Conservation (phyloP, 2,888 invertebrate species). For the Patella caerulea region DNA sequence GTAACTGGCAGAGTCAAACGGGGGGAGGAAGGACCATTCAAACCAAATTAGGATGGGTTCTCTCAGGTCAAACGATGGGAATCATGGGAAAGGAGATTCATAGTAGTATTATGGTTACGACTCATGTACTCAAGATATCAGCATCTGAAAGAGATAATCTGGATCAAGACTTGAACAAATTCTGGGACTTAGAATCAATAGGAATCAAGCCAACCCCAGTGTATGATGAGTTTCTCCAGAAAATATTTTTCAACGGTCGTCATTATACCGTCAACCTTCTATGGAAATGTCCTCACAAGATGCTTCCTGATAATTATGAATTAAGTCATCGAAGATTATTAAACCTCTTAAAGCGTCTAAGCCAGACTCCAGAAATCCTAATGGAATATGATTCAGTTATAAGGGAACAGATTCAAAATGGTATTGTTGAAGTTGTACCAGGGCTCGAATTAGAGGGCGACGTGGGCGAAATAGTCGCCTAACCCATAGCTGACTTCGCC, state of each 20-base stretch:
- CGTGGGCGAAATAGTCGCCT: too few relatives aligned
- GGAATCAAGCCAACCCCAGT: not conserved
- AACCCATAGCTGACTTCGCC: too few relatives aligned
- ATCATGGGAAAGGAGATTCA: not conserved
- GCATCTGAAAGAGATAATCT: not conserved
- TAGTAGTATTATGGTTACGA: not conserved
- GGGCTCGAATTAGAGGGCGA: too few relatives aligned
- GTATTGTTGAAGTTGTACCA: not conserved
- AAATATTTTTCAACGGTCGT: not conserved
- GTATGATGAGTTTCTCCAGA: not conserved
- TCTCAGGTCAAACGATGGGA: not conserved
- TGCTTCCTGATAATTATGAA: conserved; percentile 1
- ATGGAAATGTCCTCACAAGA: not conserved
- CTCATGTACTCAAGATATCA: not conserved
- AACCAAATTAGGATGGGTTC: conserved; percentile 4
- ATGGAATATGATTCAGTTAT: not conserved
- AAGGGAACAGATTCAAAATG: not conserved
- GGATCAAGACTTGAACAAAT: not conserved
- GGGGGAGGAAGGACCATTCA: not conserved
- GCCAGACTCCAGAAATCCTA: not conserved
- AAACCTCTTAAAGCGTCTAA: not conserved
- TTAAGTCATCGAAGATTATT: not conserved
- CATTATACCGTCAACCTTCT: not conserved
- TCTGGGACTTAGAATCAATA: conserved; percentile 3
- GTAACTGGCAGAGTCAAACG: not conserved